phyloP scores from a whole-genome alignment of 2,113 vertebrate genomes.

The Syngnathoides biaculeatus region DNA sequence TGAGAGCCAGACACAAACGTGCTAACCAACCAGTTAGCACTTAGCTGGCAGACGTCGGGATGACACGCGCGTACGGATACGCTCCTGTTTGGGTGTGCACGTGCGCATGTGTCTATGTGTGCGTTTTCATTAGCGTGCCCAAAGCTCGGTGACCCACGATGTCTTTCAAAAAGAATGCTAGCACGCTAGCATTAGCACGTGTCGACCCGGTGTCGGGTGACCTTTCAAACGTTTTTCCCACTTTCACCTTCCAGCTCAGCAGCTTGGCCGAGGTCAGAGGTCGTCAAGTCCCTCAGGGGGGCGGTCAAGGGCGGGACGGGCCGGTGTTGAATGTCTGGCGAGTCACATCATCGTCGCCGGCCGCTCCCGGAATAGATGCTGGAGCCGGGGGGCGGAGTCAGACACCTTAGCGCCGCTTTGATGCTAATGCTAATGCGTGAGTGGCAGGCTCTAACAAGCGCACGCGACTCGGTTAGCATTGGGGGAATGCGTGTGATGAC shows the following conservation, averaged over 20 bases:
- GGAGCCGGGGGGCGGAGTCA: neutral
- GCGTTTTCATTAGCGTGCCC: neutral
- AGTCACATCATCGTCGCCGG: neutral
- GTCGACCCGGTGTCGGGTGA: neutral
- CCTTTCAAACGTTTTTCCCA: neutral
- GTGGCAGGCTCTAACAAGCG: neutral
- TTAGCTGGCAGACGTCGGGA: too few species aligned
- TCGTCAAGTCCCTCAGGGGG: neutral
- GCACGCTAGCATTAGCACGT: neutral
- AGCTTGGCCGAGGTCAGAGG: neutral
- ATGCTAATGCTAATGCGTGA: neutral
- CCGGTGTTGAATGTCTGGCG: neutral
- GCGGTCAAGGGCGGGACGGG: neutral
- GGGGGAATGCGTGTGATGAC: neutral
- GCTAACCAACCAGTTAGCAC: too few species aligned
- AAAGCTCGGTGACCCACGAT: neutral
- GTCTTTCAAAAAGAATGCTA: neutral
- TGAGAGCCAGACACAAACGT: too few species aligned
- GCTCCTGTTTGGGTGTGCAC: too few species aligned
- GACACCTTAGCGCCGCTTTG: neutral
- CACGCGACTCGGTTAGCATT: slow-evolving; percentile 2
- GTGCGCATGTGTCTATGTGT: slow-evolving; percentile 9
- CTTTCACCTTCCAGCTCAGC: neutral
- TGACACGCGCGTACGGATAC: too few species aligned
- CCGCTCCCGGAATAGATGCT: neutral